Percentiles rank a stretch among this genome's conserved stretches.
phyloP scores from a whole-genome alignment of 1,140 invertebrate genomes.

The Acyrthosiphon pisum region DNA sequence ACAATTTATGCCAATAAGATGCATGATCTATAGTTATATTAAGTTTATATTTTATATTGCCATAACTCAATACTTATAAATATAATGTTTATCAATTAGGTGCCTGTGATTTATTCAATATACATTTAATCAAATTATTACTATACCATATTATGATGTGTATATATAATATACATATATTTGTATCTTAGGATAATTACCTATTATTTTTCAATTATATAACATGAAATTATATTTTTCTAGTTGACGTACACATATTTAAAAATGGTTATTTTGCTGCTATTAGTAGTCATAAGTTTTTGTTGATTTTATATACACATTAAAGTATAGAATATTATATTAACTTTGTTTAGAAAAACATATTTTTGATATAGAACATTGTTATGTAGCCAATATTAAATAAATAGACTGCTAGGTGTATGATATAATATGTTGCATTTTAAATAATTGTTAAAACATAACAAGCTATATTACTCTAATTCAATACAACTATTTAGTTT shows the following conservation, averaged over 20 bases:
- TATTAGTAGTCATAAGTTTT: neutral
- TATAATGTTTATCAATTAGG: neutral
- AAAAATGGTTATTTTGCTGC: neutral
- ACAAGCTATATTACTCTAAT: neutral
- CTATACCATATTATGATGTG: neutral
- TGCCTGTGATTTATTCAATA: constrained; percentile 12
- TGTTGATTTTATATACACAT: neutral
- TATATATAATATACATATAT: neutral
- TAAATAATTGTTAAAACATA: neutral
- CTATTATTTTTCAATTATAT: neutral
- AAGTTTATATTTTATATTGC: constrained; percentile 5
- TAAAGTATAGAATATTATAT: neutral
- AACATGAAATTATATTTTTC: neutral
- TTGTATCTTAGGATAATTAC: neutral
- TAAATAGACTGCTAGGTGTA: constrained; percentile 23
- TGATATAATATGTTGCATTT: neutral
- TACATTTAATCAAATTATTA: neutral
- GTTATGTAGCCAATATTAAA: neutral
- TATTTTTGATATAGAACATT: constrained; percentile 24
- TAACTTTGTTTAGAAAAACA: neutral
- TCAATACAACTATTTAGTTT: neutral
- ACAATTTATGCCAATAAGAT: neutral
- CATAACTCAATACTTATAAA: constrained; percentile 15
- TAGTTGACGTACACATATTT: neutral
- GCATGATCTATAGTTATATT: neutral